Evolutionary conservation across 2,797 vertebrate species (phyloP).

Genomic region (Halcyon smyrnensis): DNA sequence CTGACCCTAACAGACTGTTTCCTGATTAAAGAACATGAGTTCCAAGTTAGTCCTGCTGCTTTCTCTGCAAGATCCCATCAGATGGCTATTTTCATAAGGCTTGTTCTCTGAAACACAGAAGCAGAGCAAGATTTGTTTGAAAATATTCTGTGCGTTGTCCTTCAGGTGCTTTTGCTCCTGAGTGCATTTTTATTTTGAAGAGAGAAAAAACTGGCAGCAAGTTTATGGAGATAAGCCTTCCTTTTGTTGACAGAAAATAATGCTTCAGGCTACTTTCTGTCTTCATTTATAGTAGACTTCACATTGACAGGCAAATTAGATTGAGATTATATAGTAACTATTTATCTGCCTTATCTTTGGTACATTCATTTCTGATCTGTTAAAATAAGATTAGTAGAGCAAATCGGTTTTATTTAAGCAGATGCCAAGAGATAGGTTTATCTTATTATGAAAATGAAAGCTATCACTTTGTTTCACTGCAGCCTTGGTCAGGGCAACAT

Average conservation of each 20-base stretch:
- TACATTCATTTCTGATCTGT: background rate
- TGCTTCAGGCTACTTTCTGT: constrained; percentile 16
- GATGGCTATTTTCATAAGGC: background rate
- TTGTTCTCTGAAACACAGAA: background rate
- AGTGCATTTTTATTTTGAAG: background rate
- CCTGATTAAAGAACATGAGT: background rate
- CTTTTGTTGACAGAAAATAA: constrained; percentile 1
- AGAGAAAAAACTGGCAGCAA: background rate
- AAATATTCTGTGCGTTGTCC: background rate
- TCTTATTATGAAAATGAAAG: background rate
- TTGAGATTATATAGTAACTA: constrained; percentile 9
- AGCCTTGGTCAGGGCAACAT: background rate
- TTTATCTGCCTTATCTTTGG: constrained; percentile 26
- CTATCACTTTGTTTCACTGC: background rate
- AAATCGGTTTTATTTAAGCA: background rate
- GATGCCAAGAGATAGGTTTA: background rate
- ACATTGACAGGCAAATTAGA: constrained; percentile 1
- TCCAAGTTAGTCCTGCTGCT: background rate
- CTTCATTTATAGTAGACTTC: background rate
- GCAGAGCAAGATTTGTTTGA: background rate
- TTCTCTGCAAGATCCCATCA: background rate
- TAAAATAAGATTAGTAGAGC: constrained; percentile 1
- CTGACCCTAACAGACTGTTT: background rate
- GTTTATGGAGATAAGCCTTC: background rate
- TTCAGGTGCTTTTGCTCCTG: background rate